Evolutionary conservation across 2,888 invertebrate genomes (phyloP).

Genomic region (Eumacrocentrus americanus): DNA sequence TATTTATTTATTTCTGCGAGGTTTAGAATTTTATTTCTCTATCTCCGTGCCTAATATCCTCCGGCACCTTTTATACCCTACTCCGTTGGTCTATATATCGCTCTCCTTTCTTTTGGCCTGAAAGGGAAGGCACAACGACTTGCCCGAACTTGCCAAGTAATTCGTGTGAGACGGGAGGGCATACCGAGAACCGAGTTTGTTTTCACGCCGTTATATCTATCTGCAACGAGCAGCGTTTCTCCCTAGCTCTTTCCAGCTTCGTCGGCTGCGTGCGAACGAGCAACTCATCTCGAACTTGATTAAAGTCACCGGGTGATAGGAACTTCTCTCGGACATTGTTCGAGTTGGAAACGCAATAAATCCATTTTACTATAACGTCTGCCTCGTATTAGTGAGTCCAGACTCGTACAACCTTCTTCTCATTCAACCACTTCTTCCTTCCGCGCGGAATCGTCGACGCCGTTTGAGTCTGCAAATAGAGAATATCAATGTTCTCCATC

Average conservation of each 20-base stretch:
- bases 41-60: not conserved
- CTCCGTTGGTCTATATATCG: not conserved
- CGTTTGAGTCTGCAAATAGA: no score
- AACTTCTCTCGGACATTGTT: constrained; percentile 32
- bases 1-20: no score
- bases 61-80: not conserved
- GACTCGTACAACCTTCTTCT: no score
- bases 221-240: not conserved
- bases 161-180: constrained; percentile 16
- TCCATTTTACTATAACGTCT: constrained; percentile 29
- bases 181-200: constrained; percentile 18
- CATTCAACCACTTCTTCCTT: no score
- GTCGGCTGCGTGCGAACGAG: not conserved
- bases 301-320: constrained; percentile 40
- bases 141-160: constrained; percentile 22
- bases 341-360: constrained; percentile 32
- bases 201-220: constrained; percentile 25
- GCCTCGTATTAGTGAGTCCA: constrained; percentile 23
- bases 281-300: constrained; percentile 41
- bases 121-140: not conserved
- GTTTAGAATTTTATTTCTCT: not conserved
- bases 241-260: not conserved
- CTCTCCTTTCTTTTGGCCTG: constrained; percentile 2
- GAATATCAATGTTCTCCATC: no score
- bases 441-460: no score